Conservation (phyloP, 2,113 vertebrate species). For the Albula glossodonta region DNA sequence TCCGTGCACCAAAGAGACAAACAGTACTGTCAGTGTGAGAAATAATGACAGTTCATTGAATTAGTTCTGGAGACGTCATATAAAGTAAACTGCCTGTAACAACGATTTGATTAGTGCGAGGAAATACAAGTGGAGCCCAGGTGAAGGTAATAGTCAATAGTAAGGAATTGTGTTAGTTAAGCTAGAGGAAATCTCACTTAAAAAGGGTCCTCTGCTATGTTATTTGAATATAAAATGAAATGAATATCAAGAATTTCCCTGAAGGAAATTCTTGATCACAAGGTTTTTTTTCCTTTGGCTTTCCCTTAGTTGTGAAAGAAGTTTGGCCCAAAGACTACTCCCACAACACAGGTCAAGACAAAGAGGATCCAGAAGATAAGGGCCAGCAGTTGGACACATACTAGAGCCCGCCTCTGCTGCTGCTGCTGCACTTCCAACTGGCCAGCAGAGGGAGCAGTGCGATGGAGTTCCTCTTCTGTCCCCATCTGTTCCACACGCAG, state of each 20-base stretch:
- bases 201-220: not conserved
- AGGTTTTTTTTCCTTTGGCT: not conserved
- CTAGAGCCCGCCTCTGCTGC: conserved; percentile 56
- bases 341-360: conserved; percentile 66
- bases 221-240: not conserved
- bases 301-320: conserved; percentile 52
- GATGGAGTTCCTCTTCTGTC: conserved; percentile 27
- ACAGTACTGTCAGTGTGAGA: not conserved
- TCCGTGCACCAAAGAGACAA: not conserved
- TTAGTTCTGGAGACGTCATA: not conserved
- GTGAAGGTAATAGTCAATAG: not conserved
- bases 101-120: not conserved
- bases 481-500: conserved; percentile 74
- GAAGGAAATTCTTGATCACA: not conserved
- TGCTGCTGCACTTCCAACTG: conserved; percentile 52
- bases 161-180: not conserved
- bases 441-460: conserved; percentile 28
- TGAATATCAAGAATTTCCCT: not conserved
- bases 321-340: conserved; percentile 65
- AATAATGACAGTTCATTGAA: not conserved
- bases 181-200: too few relatives aligned
- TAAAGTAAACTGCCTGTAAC: not conserved
- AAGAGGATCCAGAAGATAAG: conserved; percentile 69
- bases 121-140: not conserved
- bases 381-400: conserved; percentile 67